Base-by-base conservation (phyloP, 2,888 invertebrate species). In the Hemithea aestivaria region DNA sequence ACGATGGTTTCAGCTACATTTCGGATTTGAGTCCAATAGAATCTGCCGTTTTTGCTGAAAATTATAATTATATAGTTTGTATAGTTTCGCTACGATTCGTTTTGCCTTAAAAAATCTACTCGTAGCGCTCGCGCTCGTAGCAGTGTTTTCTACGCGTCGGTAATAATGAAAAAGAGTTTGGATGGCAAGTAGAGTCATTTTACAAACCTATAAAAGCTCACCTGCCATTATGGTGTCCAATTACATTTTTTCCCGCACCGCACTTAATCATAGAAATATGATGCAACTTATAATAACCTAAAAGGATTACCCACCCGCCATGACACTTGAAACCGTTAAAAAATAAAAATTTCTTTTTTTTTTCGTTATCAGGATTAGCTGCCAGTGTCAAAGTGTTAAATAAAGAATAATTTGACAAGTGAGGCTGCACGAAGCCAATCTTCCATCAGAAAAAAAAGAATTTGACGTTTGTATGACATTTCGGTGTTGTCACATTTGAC, bases 311-410 rank as follows among this genome's bases (percentile, higher is more conserved):
- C 74, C 59, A 63, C 67, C 76, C 66, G 68, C 75, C 82, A 74
- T 78, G 81, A 80, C 81, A 82, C 66, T 66, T 61, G 79, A 80
- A 73, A 70, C 62, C 64, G 60, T 63, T 51, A 56, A 62, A 55
- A 67, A 75, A 75, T 71, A 58, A 68, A 73, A 75, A 80, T 41
- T 36, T 10, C 23, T 41, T 27, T 36, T 36, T 33, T 16, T n/a
- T 8, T 8, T 33, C 78, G 78, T 73, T 68, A 62, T 66, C 56
- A 58, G 82, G 85, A 85, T 87, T 83, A 87, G 78, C 79, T 80
- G 81, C 75, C 85, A 81, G 85, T 82, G 85, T 85, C 85, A 85
- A 85, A 84, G 85, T 85, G 85, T 87, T 87, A 87, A 87, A 85
- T 84, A 83, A 71, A 73, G 76, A 80, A 83, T 82, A 82, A 84